A percentile compares a stretch with the other conserved stretches of the same genome.
Conservation (phyloP, 2,797 vertebrate species). For the Diglossa cyanea region DNA sequence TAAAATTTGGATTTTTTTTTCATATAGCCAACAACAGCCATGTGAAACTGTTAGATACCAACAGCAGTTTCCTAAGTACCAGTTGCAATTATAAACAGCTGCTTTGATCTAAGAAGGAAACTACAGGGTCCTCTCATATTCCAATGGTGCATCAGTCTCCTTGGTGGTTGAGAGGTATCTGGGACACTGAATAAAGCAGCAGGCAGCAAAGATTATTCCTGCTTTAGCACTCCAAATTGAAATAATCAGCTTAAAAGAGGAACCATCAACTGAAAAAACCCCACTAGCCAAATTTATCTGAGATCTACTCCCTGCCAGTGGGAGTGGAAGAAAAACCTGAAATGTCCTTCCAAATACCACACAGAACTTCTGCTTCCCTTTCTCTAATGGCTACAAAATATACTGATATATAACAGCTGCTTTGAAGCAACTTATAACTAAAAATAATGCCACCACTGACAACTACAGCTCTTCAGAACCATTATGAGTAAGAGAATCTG, state of each 20-base stretch:
- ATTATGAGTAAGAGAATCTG: background rate
- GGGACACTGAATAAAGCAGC: background rate
- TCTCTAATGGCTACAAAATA: background rate
- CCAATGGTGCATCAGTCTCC: background rate
- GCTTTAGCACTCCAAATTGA: conserved; percentile 10
- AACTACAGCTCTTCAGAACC: background rate
- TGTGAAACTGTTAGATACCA: background rate
- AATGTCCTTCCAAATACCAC: background rate
- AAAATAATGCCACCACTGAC: background rate
- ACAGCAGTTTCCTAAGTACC: background rate
- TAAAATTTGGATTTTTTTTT: background rate
- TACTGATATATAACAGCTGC: background rate
- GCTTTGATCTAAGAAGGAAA: background rate
- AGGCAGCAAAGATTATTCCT: background rate
- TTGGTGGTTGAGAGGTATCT: conserved; percentile 1
- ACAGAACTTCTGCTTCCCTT: background rate
- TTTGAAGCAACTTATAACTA: background rate
- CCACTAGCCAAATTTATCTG: background rate
- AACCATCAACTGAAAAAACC: background rate
- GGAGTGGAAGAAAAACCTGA: background rate
- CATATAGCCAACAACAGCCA: background rate
- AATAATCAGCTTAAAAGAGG: background rate
- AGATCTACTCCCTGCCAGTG: background rate
- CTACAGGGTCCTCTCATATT: background rate
- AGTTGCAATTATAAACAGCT: background rate